Base-by-base conservation (phyloP, 2,797 vertebrate genomes). In the Craterocephalus amniculus region DNA sequence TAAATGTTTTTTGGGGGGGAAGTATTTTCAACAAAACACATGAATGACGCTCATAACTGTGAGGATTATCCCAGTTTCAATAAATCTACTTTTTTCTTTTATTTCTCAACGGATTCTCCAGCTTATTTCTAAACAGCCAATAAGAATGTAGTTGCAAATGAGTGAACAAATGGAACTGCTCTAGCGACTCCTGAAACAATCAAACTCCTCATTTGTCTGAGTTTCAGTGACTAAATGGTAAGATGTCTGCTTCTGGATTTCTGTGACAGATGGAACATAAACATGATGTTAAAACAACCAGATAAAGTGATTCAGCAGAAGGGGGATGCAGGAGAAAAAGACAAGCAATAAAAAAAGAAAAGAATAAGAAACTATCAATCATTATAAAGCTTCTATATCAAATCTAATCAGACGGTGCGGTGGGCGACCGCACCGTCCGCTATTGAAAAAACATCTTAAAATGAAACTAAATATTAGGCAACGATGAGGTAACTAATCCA, bases 221-320 rank as follows among this genome's bases (percentile, higher is more conserved):
- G n/a, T 26, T 56, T 62, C 35, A 40, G 35, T n/a, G 6, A 32
- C 59, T 62, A 58, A 12, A 58, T 51, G 65, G 36, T 27, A 55
- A 55, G 10, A n/a, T 34, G 18, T 27, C 11, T 51, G 48, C 20
- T 24, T 26, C 22, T 22, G 26, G 20, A 51, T 51, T 24, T 40
- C 36, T 78, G 35, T 56, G 40, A 64, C 78, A 78, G 49, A 58
- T 65, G 63, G 69, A 74, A 72, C 31, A n/a, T 14, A 27, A 73
- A 76, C 63, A 73, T 51, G 67, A 81, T 70, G 74, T 64, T 76
- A n/a, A 66, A 71, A 65, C 70, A 55, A 31, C 61, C 63, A 62
- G 54, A 51, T 4, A 26, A 51, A 38, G 13, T 14, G 36, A 38
- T 38, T 38, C 16, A 14, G 36, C n/a, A 38, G 36, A 6, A 38